Conservation (phyloP, 2,113 vertebrate genomes). For the Xenopus borealis region DNA sequence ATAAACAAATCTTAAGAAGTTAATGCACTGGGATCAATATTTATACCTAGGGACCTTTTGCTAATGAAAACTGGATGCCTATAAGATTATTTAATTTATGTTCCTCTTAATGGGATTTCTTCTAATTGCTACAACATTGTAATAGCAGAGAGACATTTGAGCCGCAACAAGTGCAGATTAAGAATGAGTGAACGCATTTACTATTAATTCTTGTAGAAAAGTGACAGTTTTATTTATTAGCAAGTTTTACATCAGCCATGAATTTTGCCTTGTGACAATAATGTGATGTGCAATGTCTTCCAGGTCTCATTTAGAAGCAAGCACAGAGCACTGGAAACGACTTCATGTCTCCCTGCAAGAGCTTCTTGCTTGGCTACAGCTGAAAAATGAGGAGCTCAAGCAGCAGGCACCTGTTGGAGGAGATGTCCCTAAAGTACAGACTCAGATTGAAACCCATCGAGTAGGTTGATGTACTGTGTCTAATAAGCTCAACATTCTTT, state of each 20-base stretch:
- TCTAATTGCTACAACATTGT: constrained; percentile 25
- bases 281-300: constrained; percentile 47
- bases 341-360: constrained; percentile 93
- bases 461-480: constrained; percentile 59
- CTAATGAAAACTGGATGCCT: neutral
- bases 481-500: neutral
- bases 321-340: constrained; percentile 89
- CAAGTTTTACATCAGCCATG: constrained; percentile 29
- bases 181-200: constrained; percentile 29
- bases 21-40: neutral
- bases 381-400: constrained; percentile 86
- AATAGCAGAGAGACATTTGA: neutral
- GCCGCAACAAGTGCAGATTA: constrained; percentile 31
- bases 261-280: constrained; percentile 32
- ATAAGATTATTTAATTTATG: neutral
- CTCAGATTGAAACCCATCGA: constrained; percentile 84
- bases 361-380: constrained; percentile 87
- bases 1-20: neutral
- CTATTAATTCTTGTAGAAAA: constrained; percentile 30
- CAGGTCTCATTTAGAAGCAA: constrained; percentile 91
- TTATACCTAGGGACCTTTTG: neutral
- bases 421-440: constrained; percentile 82
- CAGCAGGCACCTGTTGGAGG: constrained; percentile 83
- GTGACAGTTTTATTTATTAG: constrained; percentile 9
- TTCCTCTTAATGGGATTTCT: constrained; percentile 10